phyloP scores from a whole-genome alignment of 2,797 vertebrate genomes.

The Acanthornis magna region DNA sequence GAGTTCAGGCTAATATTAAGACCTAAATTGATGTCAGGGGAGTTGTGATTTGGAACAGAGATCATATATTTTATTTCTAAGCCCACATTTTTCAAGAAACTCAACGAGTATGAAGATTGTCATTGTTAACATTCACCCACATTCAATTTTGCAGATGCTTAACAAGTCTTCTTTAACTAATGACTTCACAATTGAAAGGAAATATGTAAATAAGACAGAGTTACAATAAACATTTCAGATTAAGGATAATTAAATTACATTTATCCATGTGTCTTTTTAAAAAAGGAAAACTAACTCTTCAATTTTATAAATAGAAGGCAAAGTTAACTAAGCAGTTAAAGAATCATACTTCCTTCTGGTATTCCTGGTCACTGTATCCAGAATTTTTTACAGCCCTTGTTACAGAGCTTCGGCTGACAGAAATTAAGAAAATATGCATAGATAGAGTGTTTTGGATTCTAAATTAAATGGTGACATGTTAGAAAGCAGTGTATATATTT shows the following conservation, averaged over 20 bases:
- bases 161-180: slow-evolving; percentile 12
- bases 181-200: slow-evolving; percentile 25
- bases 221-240: slow-evolving; percentile 15
- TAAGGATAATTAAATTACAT: background rate
- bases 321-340: background rate
- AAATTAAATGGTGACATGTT: slow-evolving; percentile 43
- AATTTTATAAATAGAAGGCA: background rate
- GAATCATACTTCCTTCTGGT: background rate
- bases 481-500: background rate
- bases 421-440: slow-evolving; percentile 34
- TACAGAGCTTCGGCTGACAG: slow-evolving; percentile 34
- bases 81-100: background rate
- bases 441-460: slow-evolving; percentile 18
- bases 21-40: slow-evolving; percentile 15
- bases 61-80: slow-evolving; percentile 47
- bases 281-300: background rate
- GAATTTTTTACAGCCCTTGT: background rate
- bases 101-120: background rate
- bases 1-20: slow-evolving; percentile 54
- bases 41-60: slow-evolving; percentile 45
- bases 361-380: background rate
- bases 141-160: slow-evolving; percentile 14
- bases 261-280: background rate
- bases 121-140: slow-evolving; percentile 30
- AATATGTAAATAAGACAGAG: slow-evolving; percentile 26